Base-by-base conservation (phyloP, 1,140 invertebrate species). In the Cecropterus lyciades region DNA sequence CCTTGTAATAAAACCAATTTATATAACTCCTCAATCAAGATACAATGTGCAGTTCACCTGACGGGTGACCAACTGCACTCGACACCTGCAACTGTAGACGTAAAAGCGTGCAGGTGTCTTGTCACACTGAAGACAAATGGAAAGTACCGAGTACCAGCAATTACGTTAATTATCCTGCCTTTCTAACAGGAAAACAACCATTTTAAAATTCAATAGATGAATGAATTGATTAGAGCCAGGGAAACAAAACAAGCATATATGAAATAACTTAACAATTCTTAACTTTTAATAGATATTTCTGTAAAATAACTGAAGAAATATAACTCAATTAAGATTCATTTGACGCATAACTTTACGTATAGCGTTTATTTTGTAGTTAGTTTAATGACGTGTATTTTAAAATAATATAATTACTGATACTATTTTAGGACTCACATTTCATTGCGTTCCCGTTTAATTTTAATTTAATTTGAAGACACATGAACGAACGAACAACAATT, bases 51-150 rank as follows among this genome's bases (percentile, higher is more conserved):
- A 17, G 14, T 60, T 17, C 56, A 60, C 24, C 43, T 60, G 56
- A 59, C 16, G 27, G 24, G n/a, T 6, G 24, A 13, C 24, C 20
- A 15, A 46, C 20, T 59, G 56, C 42, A 57, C 30, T 16, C 10
- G 37, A 57, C 53, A 57, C 53, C 53, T 57, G 53, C 53, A 57
- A 11, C 40, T n/a, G n/a, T n/a, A 43, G 20, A 24, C 33, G 37
- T 24, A 43, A n/a, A 30, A n/a, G 40, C 11, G 9, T 40, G 53
- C 53, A 56, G 53, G 53, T 56, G 53, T 56, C 27, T 52, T 51
- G 48, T 9, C 30, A 33, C 30, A 8, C 0, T 33, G 7, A 33
- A 33, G 30, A 33, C 49, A 15, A 27, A 14, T 52, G 49, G 49
- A 52, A 52, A 52, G 24, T 52, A 20, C 10, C 27, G 24, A 15